Base-by-base conservation (phyloP, 2,797 vertebrate genomes). In the Hydrolagus colliei region DNA sequence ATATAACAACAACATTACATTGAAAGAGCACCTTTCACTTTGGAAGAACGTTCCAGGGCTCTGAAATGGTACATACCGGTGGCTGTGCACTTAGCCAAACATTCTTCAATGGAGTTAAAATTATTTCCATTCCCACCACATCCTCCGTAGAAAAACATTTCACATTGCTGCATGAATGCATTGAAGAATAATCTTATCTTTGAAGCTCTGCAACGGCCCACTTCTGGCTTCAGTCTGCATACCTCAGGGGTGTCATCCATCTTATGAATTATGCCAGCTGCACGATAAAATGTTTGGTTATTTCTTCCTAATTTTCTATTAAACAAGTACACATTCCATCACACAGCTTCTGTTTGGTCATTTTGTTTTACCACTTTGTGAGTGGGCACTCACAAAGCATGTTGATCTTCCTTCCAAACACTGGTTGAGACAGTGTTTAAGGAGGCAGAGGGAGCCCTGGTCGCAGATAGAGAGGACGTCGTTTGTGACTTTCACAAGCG, bases 51-150 rank as follows among this genome's bases (percentile, higher is more conserved):
- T 27, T 27, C 27, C 27, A 27, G 27, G 27, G 27, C 27, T 0
- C 27, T 27, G 27, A 27, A 27, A 27, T 27, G 41, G 6, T 52
- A 52, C 95, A 91, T 89, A 96, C 97, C 95, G 89, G 89, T 90
- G 86, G 91, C 88, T 0, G 94, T 52, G 86, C 97, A 98, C 0
- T 61, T 94, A 86, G 93, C 87, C 89, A 95, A 90, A 74, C 97
- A 98, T 0, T 91, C 92, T 67, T 95, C 92, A 86, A 92, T 0
- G 0, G 91, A 96, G 4, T 89, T 73, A 52, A 98, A 98, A 87
- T 96, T 96, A 93, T 98, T 98, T 71, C 88, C 86, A 63, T 98
- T 98, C 86, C 97, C 97, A 0, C 89, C 87, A 18, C 97, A 98
- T 62, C 97, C 97, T 5, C 96, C 97, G 0, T 96, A 98, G 5